phyloP scores from a whole-genome alignment of 2,888 invertebrate genomes.

The Cheilosia variabilis region DNA sequence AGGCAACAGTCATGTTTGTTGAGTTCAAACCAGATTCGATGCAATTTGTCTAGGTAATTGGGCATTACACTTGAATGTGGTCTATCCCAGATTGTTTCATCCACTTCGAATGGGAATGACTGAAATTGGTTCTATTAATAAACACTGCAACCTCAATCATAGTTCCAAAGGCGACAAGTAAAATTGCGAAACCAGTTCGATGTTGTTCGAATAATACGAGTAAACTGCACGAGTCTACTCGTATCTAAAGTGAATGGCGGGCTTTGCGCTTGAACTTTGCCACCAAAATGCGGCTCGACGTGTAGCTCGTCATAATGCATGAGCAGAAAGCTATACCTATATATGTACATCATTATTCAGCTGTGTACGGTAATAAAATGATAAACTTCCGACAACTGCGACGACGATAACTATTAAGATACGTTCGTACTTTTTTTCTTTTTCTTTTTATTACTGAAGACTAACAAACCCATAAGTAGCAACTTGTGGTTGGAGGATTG shows the following conservation, averaged over 20 bases:
- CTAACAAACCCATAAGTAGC: no score
- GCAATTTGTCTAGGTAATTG: not conserved
- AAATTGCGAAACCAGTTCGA: not conserved
- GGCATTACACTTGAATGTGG: not conserved
- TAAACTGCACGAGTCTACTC: not conserved
- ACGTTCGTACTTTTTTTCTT: not conserved
- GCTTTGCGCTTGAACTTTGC: slow-evolving; percentile 41
- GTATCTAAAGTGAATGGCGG: not conserved
- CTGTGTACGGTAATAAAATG: slow-evolving; percentile 8
- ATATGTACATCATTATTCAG: slow-evolving; percentile 2
- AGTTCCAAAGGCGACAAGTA: not conserved
- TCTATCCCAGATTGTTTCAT: not conserved
- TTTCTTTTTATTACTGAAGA: no score
- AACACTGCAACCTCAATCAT: slow-evolving; percentile 1
- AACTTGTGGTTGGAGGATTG: no score
- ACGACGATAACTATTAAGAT: not conserved
- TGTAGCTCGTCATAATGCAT: no score
- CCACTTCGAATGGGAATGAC: not conserved
- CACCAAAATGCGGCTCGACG: not conserved
- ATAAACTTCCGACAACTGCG: slow-evolving; percentile 33
- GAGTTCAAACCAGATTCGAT: not conserved
- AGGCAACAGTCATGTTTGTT: not conserved
- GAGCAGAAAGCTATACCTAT: not conserved
- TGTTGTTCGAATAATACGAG: not conserved
- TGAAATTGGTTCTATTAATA: not conserved